Percentiles rank a stretch among this genome's conserved stretches.
phyloP scores from a whole-genome alignment of 2,113 vertebrate genomes.

The Puma concolor region DNA sequence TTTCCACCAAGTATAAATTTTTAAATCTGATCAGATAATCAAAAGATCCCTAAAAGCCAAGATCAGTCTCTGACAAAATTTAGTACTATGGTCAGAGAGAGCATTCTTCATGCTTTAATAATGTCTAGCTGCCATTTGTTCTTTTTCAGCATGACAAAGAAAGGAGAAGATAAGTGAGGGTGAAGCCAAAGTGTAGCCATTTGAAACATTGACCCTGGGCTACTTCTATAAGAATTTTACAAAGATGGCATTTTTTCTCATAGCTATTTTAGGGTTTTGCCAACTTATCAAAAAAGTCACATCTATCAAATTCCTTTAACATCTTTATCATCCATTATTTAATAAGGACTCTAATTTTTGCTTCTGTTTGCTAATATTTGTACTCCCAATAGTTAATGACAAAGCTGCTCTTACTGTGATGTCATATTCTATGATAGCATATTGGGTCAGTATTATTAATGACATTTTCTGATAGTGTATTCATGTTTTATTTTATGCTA shows the following conservation, averaged over 20 bases:
- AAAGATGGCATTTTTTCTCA: not conserved
- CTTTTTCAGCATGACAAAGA: not conserved
- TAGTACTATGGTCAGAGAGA: not conserved
- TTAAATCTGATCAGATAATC: slow-evolving; percentile 22
- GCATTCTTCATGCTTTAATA: slow-evolving; percentile 2
- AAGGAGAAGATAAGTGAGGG: not conserved
- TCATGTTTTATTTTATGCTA: not conserved
- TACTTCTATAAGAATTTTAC: not conserved
- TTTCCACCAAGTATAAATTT: not conserved
- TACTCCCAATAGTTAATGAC: not conserved
- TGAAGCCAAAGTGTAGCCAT: not conserved
- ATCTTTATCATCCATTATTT: slow-evolving; percentile 6
- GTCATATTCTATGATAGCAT: not conserved
- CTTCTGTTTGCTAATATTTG: not conserved
- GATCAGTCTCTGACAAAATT: not conserved
- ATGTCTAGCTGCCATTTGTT: slow-evolving; percentile 6
- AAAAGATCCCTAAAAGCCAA: not conserved
- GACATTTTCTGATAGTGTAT: not conserved
- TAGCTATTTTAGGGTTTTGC: slow-evolving; percentile 8
- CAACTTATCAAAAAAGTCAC: not conserved
- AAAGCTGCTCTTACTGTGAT: not conserved
- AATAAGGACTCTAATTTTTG: not conserved
- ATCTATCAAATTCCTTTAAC: not conserved
- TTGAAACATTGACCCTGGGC: not conserved
- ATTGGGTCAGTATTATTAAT: not conserved